Conservation (phyloP, 1,140 invertebrate genomes). For the Laupala kohalensis region DNA sequence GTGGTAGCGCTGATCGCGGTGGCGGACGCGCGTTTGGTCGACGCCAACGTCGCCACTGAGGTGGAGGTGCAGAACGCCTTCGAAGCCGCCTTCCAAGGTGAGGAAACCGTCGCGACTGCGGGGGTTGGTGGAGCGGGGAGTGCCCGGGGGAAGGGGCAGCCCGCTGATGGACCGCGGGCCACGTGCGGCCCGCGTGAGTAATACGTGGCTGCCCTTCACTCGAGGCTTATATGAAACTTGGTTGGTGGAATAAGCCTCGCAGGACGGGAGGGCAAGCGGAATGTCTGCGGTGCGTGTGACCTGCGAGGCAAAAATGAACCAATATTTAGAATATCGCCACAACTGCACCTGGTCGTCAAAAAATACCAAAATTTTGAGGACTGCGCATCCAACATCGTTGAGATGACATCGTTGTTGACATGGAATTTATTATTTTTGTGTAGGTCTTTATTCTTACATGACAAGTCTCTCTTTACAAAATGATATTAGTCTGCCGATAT, state of each 20-base stretch:
- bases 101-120: not conserved
- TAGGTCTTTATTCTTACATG: no score
- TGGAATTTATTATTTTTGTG: no score
- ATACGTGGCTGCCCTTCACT: not conserved
- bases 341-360: no score
- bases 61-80: not conserved
- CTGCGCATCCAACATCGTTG: no score
- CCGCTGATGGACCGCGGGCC: not conserved
- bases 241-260: not conserved
- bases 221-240: not conserved
- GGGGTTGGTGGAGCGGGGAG: no score
- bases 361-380: no score
- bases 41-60: not conserved
- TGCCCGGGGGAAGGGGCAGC: not conserved
- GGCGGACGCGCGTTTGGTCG: not conserved
- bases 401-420: no score
- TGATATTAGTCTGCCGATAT: no score
- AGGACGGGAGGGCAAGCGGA: not conserved
- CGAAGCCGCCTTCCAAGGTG: constrained; percentile 11
- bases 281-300: no score
- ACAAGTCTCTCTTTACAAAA: no score
- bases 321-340: no score
- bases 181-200: not conserved
- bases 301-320: no score
- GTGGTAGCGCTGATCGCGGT: not conserved